Base-by-base conservation (phyloP, 2,113 vertebrate species). In the Anolis sagrei region DNA sequence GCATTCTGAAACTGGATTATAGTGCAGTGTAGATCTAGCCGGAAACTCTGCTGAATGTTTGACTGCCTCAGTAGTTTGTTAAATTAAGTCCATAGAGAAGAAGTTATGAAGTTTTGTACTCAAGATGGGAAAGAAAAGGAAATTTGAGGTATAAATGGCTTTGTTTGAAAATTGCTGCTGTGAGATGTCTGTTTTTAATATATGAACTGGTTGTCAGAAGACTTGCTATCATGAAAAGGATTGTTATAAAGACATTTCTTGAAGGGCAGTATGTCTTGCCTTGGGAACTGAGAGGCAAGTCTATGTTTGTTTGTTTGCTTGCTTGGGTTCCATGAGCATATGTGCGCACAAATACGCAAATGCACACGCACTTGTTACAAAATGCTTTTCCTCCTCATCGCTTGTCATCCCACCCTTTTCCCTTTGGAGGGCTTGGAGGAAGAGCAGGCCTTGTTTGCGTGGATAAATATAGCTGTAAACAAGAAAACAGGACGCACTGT, bases 401-500 rank as follows among this genome's bases (percentile, higher is more conserved):
- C 78, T 29, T 48, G 1, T 76, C 91, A 89, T 90, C 88, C 90
- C 91, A 91, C 92, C 91, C 93, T 92, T 73, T 86, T 92, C 91
- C 93, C 92, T 83, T 94, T 61, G 0, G 86, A 92, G 90, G 23
- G 90, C 93, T 86, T 93, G 93, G 91, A 94, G 93, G 92, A 94
- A 94, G 93, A 94, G 85, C 80, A 1, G 39, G 82, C 90, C 89
- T 87, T 39, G 7, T 49, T 13, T 84, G 80, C 88, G 90, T 79
- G 86, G 92, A 94, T 92, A 94, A 94, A 94, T 93, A 92, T 94
- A 94, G 94, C 87, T 3, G 86, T 93, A 91, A 94, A 93, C 91
- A 92, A 94, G 90, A 91, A 93, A 94, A 94, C 92, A 95, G 92
- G 93, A 94, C 88, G 10, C 84, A 88, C 91, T 84, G 79, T 4